Evolutionary conservation across 2,797 vertebrate species (phyloP).

Genomic region (Zenarchopterus dispar): DNA sequence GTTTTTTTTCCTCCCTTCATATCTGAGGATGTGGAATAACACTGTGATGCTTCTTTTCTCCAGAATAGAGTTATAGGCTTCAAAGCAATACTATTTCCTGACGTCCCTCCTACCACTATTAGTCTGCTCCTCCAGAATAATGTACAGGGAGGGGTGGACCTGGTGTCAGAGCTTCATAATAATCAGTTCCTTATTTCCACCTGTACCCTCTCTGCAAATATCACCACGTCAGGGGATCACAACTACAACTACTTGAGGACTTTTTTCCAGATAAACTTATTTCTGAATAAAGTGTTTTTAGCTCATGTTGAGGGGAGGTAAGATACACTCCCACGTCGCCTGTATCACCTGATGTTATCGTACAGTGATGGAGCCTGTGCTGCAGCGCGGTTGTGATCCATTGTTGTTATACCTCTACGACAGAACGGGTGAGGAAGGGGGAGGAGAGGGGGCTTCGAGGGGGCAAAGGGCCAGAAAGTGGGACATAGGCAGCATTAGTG

Average conservation of each 20-base stretch:
- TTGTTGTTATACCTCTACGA: constrained; percentile 74
- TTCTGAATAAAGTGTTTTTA: constrained; percentile 57
- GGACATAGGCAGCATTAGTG: constrained; percentile 89
- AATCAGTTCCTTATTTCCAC: constrained; percentile 70
- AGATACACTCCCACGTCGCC: constrained; percentile 48
- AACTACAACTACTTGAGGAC: constrained; percentile 40
- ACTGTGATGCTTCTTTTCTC: constrained; percentile 81
- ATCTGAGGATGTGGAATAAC: constrained; percentile 89
- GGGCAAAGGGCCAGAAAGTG: constrained; percentile 87
- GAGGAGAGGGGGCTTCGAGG: constrained; percentile 73
- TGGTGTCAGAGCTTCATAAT: constrained; percentile 51
- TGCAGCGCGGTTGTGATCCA: constrained; percentile 62
- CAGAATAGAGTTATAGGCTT: constrained; percentile 83
- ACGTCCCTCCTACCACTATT: constrained; percentile 72
- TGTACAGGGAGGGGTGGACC: constrained; percentile 52
- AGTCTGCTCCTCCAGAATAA: constrained; percentile 72
- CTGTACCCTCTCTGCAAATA: constrained; percentile 58
- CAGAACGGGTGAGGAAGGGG: constrained; percentile 58
- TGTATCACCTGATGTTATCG: constrained; percentile 70
- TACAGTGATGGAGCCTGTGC: constrained; percentile 59
- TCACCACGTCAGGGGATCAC: constrained; percentile 25
- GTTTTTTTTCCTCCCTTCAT: constrained; percentile 71
- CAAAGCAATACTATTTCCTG: constrained; percentile 79
- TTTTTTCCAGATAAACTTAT: constrained; percentile 53
- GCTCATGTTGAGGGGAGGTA: constrained; percentile 42